phyloP scores from a whole-genome alignment of 2,797 vertebrate genomes.

The Orestias chungarensis region DNA sequence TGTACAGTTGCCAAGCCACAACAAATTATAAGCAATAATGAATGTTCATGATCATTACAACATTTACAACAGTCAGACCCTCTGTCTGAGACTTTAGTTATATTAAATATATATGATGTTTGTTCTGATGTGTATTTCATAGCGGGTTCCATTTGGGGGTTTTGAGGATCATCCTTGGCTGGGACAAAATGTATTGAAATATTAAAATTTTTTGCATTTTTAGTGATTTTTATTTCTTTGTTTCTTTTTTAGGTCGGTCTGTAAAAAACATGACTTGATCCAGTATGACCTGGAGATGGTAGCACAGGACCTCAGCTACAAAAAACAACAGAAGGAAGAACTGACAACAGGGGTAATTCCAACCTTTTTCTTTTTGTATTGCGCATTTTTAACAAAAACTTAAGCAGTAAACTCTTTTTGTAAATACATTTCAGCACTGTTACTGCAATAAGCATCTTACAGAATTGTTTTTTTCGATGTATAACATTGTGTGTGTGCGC shows the following conservation, averaged over 20 bases:
- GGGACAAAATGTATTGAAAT: not conserved
- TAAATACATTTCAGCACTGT: not conserved
- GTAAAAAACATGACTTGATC: constrained; percentile 93
- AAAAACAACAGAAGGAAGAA: constrained; percentile 97
- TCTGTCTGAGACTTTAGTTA: not conserved
- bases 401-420: not conserved
- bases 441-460: not conserved
- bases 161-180: not conserved
- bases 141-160: not conserved
- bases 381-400: too few species aligned
- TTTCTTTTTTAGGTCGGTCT: constrained; percentile 83
- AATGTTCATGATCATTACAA: not conserved
- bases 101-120: not conserved
- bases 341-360: constrained; percentile 88
- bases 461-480: not conserved
- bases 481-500: not conserved
- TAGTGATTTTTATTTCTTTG: not conserved
- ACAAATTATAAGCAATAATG: not conserved
- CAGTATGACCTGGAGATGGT: constrained; percentile 94
- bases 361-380: not conserved
- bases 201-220: not conserved
- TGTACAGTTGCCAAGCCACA: not conserved
- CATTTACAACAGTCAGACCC: not conserved
- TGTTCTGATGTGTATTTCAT: not conserved
- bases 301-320: constrained; percentile 87